Evolutionary conservation across 37 sponge, comb jelly and placozoan species (phyloP).

Genomic region (Axinella damicornis): DNA sequence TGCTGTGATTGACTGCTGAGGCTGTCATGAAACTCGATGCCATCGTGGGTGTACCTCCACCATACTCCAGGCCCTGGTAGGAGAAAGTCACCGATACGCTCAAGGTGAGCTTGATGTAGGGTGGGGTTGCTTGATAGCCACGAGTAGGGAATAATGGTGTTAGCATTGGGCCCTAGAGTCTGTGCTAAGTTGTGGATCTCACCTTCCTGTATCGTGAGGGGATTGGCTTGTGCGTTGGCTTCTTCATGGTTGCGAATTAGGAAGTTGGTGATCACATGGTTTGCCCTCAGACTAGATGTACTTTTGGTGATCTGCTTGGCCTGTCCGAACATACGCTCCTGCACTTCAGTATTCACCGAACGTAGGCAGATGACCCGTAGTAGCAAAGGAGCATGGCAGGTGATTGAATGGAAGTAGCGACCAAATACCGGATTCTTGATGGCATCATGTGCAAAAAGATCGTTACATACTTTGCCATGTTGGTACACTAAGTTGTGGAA

Average conservation of each 20-base stretch:
- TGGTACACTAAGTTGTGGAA: slow-evolving; percentile 17
- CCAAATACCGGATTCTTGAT: slow-evolving; percentile 13
- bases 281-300: slow-evolving; percentile 7
- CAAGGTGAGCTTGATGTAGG: slow-evolving; percentile 15
- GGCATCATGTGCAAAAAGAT: neutral
- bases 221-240: too few species aligned
- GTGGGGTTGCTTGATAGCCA: neutral
- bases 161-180: neutral
- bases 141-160: slow-evolving; percentile 6
- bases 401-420: slow-evolving; percentile 23
- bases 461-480: slow-evolving; percentile 15
- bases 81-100: slow-evolving; percentile 10
- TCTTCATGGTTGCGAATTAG: too few species aligned
- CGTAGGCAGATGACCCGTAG: neutral
- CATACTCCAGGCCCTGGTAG: too few species aligned
- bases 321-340: slow-evolving; percentile 35
- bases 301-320: slow-evolving; percentile 21
- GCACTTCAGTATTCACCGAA: slow-evolving; percentile 22
- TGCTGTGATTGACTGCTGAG: too few species aligned
- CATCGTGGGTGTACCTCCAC: too few species aligned
- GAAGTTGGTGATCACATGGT: slow-evolving; percentile 25
- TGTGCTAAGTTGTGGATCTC: neutral
- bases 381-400: slow-evolving; percentile 14
- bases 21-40: too few species aligned
- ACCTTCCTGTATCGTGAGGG: neutral